Base-by-base conservation (phyloP, 2,888 invertebrate species). In the Euzetes globulus region DNA sequence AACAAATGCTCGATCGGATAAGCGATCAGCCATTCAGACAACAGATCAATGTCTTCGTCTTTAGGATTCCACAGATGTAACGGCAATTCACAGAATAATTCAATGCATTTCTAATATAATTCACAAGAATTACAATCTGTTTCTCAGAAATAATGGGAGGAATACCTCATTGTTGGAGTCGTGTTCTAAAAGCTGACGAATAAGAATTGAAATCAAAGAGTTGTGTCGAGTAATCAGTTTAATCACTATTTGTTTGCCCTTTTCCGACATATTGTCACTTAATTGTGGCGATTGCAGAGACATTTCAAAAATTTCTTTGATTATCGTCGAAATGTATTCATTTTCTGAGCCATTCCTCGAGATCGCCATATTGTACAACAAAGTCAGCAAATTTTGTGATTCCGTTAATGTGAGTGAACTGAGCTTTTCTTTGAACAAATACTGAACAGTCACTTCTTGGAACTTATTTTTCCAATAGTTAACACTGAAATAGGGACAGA, bases 391-490 rank as follows among this genome's bases (percentile, higher is more conserved):
- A 37, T 68, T 72, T 29, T 65, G 65, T 7, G 70, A 55, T 52
- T 77, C 77, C 9, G 50, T 52, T 37, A 47, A n/a, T 19, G 77
- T 68, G 2, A 76, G 55, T n/a, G 33, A 55, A 19, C 52, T 72
- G 15, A 77, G 27, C 50, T 76, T 76, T 37, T 77, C 73, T 22
- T 29, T 22, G 63, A 77, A 77, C 5, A 76, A n/a, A 60, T 60
- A 76, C 50, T 71, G 60, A 29, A 76, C 52, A 4, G 71, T 50
- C 41, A 55, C 47, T 33, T 76, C 74, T n/a, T 74, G 9, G 22
- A 77, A 76, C 58, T 77, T 77, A 58, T 52, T 41, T 27, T 73
- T 75, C 77, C 77, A 77, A 25, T 76, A 76, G 27, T 72, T 60
- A 41, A 71, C 76, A 50, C 68, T 72, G 25, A 74, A 72, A 29